phyloP scores from a whole-genome alignment of 2,797 vertebrate species.

The Ciconia nigra region DNA sequence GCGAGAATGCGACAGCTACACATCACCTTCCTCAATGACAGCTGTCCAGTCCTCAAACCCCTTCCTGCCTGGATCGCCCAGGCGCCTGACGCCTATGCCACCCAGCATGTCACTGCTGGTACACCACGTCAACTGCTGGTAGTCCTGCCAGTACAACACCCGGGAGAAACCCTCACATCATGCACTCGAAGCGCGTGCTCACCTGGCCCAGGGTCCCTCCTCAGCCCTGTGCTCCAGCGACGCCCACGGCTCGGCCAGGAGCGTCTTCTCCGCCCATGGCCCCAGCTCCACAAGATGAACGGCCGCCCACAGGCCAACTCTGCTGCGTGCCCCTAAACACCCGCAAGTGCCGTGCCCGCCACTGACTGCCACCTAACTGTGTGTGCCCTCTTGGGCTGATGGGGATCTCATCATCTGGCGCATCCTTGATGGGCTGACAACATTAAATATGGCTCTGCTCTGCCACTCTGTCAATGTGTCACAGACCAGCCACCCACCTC shows the following conservation, averaged over 20 bases:
- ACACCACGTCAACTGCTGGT: fast-evolving
- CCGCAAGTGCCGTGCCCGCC: neutral
- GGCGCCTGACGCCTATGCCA: no score
- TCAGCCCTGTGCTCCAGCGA: neutral
- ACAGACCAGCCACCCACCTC: fast-evolving
- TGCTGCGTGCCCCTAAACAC: neutral
- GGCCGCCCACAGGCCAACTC: neutral
- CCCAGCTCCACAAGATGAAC: neutral
- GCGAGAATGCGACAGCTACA: neutral
- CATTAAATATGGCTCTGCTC: neutral
- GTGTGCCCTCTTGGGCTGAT: fast-evolving
- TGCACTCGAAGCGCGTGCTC: fast-evolving
- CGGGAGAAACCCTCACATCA: fast-evolving
- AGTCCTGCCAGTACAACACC: neutral
- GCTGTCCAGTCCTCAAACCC: neutral
- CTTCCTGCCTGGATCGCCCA: neutral
- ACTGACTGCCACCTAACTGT: fast-evolving
- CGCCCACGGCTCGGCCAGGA: neutral
- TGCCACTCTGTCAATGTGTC: fast-evolving
- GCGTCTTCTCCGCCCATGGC: neutral
- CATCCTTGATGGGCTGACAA: neutral
- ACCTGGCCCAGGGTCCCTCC: neutral
- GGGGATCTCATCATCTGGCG: neutral
- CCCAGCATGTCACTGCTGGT: fast-evolving
- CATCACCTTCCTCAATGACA: neutral